Evolutionary conservation across 2,113 vertebrate species (phyloP).

Genomic region (Lanius ludovicianus): DNA sequence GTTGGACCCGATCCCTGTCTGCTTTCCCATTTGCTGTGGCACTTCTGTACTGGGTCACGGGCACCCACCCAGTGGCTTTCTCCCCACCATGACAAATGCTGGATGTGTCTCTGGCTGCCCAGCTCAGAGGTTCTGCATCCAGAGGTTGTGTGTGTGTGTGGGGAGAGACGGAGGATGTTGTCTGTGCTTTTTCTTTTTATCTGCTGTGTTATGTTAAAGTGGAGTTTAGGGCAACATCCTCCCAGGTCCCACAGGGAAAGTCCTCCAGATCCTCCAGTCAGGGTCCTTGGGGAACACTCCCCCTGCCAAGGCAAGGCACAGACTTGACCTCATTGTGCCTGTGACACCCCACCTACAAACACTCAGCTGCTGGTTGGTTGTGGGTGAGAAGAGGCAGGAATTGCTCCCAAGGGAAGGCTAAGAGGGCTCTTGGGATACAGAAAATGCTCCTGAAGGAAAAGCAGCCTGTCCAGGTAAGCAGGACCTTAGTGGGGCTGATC

Average conservation of each 20-base stretch:
- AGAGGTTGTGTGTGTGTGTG: rapidly evolving
- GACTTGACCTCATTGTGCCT: neutral
- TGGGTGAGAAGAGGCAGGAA: neutral
- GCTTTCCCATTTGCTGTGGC: neutral
- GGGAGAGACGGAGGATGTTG: neutral
- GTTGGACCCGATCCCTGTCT: rapidly evolving
- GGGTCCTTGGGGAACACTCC: neutral
- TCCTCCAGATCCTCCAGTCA: neutral
- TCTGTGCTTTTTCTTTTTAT: neutral
- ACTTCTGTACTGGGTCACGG: neutral
- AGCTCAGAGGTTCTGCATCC: neutral
- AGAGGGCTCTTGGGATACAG: neutral
- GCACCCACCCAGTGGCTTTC: neutral
- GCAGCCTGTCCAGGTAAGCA: neutral
- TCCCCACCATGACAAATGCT: neutral
- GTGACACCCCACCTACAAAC: neutral
- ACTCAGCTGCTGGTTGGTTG: neutral
- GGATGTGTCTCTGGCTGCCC: neutral
- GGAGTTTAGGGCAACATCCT: neutral
- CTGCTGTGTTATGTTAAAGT: neutral
- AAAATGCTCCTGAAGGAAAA: neutral
- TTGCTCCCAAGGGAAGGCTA: neutral
- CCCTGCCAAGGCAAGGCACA: neutral
- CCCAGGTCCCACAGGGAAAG: neutral
- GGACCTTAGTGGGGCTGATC: neutral